These are phyloP conservation scores for Acromyrmex heyeri DNA, from an alignment of 1,140 invertebrate genomes.

Conservation along the genomic window DNA sequence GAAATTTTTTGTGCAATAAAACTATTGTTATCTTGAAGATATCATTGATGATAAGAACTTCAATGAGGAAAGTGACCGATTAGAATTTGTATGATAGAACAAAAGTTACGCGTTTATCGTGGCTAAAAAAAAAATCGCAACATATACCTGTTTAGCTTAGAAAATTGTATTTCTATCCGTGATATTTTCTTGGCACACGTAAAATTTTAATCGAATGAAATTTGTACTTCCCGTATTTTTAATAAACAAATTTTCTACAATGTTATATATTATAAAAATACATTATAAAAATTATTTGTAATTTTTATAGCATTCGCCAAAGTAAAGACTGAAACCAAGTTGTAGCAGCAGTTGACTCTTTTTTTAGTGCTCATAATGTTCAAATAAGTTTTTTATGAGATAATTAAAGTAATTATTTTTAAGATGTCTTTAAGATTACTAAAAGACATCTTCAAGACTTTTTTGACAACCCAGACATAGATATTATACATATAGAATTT, in stretches of 20 bases:
- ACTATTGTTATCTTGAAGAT: neutral
- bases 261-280: neutral
- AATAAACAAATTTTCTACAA: neutral
- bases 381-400: neutral
- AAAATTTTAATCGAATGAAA: neutral
- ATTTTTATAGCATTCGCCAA: neutral
- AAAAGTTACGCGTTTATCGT: neutral
- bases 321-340: neutral
- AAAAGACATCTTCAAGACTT: too few relatives aligned
- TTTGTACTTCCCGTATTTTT: neutral
- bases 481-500: too few relatives aligned
- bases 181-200: neutral
- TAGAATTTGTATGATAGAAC: neutral
- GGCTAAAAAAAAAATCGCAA: neutral
- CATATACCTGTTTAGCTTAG: neutral
- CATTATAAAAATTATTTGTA: neutral
- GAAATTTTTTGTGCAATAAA: neutral
- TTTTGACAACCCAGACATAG: too few relatives aligned
- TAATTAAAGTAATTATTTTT: too few relatives aligned
- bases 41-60: neutral
- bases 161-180: neutral
- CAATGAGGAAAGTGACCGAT: neutral
- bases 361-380: neutral
- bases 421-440: too few relatives aligned
- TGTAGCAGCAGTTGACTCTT: neutral